Base-by-base conservation (phyloP, 1,140 invertebrate genomes). In the Neodiprion fabricii region DNA sequence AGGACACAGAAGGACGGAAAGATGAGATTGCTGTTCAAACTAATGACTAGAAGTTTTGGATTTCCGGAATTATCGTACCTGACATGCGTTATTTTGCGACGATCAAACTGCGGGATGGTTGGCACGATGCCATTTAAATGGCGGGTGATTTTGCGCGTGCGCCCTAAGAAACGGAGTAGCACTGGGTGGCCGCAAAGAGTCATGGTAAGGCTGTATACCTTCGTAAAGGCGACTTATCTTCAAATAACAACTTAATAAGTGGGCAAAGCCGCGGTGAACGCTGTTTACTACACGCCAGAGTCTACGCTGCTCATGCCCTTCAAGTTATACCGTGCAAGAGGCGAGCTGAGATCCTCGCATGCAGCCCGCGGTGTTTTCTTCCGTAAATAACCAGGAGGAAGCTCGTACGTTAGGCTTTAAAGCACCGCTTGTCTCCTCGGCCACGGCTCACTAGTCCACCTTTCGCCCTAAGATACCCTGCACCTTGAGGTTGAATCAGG, bases 371-470 rank as follows among this genome's bases (percentile, higher is more conserved):
- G 53, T 61, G 53, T 81, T 81, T 75, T 78, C 74, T 66, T 47
- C 70, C 71, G 76, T 79, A 81, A 81, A 78, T 78, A 81, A 79
- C 74, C 74, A 67, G 76, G 79, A 77, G 80, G 80, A 81, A 81
- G 74, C 67, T 79, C 80, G 79, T 81, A 81, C 53, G 79, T 81
- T 78, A 81, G 78, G 67, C 23, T 70, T 74, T 67, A 81, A 79
- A 81, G 78, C 79, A 61, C 71, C 69, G 73, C 79, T 78, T 71
- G 78, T 81, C 79, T 81, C 79, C 80, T 48, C 76, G 74, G 11
- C 53, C 8, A 61, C n/a, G n/a, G 11, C 8, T 61, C 53, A 40
- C 28, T 40, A 40, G 14, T 10, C 17, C 69, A 47, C 67, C 48
- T 72, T 72, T 47, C 47, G n/a, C 10, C 49, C 23, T 48, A 65